Evolutionary conservation across 1,140 invertebrate genomes (phyloP).

Genomic region (Tetragonula clypearis): DNA sequence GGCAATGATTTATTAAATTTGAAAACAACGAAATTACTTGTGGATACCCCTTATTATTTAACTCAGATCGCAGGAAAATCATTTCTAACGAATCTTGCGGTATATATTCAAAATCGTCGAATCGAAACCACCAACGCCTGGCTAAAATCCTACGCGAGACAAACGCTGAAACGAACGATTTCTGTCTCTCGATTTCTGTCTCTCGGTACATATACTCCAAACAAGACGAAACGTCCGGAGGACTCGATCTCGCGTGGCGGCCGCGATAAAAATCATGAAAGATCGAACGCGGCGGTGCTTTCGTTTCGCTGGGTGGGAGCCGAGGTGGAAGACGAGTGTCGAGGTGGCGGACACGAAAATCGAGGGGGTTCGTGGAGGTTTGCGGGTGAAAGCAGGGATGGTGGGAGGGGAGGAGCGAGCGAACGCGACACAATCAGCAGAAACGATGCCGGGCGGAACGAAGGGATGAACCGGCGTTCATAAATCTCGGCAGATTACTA

Average conservation of each 20-base stretch:
- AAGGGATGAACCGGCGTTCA: conserved; percentile 79
- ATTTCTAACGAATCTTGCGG: no score
- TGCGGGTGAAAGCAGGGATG: conserved; percentile 49
- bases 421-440: conserved; percentile 74
- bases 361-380: no score
- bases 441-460: conserved; percentile 55
- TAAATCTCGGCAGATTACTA: conserved; percentile 82
- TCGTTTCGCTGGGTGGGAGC: conserved; percentile 62
- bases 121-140: no score
- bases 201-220: neutral
- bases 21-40: no score
- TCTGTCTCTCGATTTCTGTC: no score
- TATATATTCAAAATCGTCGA: no score
- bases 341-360: conserved; percentile 43
- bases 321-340: conserved; percentile 47
- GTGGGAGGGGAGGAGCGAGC: conserved; percentile 59
- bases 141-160: no score
- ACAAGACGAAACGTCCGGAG: conserved; percentile 2
- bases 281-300: conserved; percentile 56
- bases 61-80: no score
- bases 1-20: no score
- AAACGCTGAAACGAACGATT: no score
- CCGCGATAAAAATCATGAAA: conserved; percentile 66
- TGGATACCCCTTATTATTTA: no score
- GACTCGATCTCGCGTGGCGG: conserved; percentile 46